A percentile compares a stretch with the other conserved stretches of the same genome.
These are phyloP conservation scores for Agrochola litura DNA, from an alignment of 2,888 invertebrate genomes.

Conservation along the genomic window DNA sequence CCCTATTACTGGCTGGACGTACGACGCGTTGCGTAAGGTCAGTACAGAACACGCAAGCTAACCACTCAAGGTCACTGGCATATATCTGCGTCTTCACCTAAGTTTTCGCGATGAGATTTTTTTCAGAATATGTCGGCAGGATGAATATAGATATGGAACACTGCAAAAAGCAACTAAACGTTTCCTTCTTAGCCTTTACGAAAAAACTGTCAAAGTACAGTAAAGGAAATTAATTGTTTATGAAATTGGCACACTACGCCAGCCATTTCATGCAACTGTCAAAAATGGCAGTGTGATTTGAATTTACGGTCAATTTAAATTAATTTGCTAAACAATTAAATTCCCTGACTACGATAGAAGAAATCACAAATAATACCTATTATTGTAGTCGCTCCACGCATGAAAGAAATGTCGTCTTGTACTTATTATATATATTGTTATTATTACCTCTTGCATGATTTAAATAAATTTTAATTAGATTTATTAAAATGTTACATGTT, in stretches of 20 bases:
- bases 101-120: neutral
- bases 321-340: too few species aligned
- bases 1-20: too few species aligned
- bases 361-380: neutral
- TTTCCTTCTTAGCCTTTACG: neutral
- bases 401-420: conserved; percentile 20
- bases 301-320: too few species aligned
- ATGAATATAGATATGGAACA: neutral
- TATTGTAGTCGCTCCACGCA: conserved; percentile 23
- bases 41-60: too few species aligned
- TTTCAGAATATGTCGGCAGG: neutral
- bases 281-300: neutral
- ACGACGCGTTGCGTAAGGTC: too few species aligned
- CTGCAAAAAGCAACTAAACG: neutral
- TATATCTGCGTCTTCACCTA: too few species aligned
- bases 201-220: neutral
- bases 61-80: too few species aligned
- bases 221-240: neutral
- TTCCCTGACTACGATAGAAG: neutral
- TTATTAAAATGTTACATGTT: neutral
- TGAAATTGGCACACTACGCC: neutral
- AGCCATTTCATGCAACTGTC: neutral
- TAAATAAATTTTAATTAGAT: neutral
- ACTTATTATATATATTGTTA: too few species aligned
- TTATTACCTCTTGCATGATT: conserved; percentile 48